Conservation (phyloP, 1,140 invertebrate genomes). For the Listronotus oregonensis region DNA sequence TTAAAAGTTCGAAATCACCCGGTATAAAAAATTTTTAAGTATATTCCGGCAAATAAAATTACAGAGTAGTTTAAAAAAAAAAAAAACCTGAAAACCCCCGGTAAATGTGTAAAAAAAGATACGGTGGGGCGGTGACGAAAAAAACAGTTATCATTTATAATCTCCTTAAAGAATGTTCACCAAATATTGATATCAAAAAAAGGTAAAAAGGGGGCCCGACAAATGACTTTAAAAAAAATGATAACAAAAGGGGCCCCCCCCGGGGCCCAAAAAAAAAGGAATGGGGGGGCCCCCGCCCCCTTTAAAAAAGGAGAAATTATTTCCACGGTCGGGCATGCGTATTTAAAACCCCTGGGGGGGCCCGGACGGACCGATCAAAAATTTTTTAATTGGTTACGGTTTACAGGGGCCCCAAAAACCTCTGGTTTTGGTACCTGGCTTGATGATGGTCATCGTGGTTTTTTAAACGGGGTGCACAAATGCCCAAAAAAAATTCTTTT, state of each 20-base stretch:
- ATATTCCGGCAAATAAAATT: too few species aligned
- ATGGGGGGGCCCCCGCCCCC: constrained; percentile 37
- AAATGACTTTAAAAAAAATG: constrained; percentile 31
- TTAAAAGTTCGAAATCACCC: too few species aligned
- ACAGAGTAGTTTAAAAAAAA: too few species aligned
- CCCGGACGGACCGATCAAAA: constrained; percentile 35
- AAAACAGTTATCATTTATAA: constrained; percentile 1
- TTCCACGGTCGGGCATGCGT: constrained; percentile 23
- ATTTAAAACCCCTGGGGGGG: constrained; percentile 42
- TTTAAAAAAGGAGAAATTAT: constrained; percentile 43
- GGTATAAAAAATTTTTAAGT: too few species aligned
- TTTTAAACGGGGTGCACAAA: too few species aligned
- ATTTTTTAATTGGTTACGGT: constrained; percentile 47
- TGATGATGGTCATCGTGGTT: not conserved
- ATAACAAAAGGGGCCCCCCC: constrained; percentile 32
- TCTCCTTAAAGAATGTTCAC: constrained; percentile 20
- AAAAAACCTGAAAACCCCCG: too few species aligned
- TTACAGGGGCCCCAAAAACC: constrained; percentile 9
- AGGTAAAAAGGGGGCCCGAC: constrained; percentile 25
- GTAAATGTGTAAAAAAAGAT: too few species aligned
- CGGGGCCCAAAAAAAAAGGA: constrained; percentile 41
- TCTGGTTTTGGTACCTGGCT: constrained; percentile 36
- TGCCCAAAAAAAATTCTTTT: too few species aligned
- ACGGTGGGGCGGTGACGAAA: not conserved
- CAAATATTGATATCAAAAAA: constrained; percentile 33